Evolutionary conservation across 2,888 invertebrate species (phyloP), one percentile per base, ranked within the genome.

Genomic region (Prenolepis imparis): DNA sequence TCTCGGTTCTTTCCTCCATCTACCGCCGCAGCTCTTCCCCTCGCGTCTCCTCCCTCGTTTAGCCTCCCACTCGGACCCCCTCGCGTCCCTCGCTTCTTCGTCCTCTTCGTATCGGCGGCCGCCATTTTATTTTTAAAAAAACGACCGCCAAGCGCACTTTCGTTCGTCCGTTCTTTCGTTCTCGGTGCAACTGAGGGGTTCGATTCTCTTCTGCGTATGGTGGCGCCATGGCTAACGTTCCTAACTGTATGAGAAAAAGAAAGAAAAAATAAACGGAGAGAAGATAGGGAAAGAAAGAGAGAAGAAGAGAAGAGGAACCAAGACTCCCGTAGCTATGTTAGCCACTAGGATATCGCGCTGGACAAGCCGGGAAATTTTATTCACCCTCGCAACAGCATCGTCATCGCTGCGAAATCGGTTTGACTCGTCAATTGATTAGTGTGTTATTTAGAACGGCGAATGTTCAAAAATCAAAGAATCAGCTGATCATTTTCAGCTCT

Each of bases 71-170:
- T 72, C 78, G 81, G 74, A 77, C 81, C 80, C 80, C 84, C 72
- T 72, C 83, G 77, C 84, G 70, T 68, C 84, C 81, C 86, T 86
- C 78, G 59, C 87, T 88, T 89, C 89, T 86, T 90, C 89, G 87
- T 91, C 87, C 85, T 85, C 83, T 59, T 84, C 84, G 82, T 88
- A 87, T 86, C 86, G 89, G 78, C 91, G 91, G 93, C 92, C 92
- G 93, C 94, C 94, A 94, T 94, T 94, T 94, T 94, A 94, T 94
- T 93, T 93, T 90, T 88, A 93, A 92, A 91, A 52, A 93, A 91
- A 90, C 87, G 88, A 91, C 92, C 89, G 84, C 90, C 92, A 88
- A 91, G 91, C 90, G 90, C 91, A 91, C 91, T 92, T 92, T 92
- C 90, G 91, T 91, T 88, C 88, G 78, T 80, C 59, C 85, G 86